phyloP scores from a whole-genome alignment of 2,888 invertebrate species.

The Nymphalis urticae region DNA sequence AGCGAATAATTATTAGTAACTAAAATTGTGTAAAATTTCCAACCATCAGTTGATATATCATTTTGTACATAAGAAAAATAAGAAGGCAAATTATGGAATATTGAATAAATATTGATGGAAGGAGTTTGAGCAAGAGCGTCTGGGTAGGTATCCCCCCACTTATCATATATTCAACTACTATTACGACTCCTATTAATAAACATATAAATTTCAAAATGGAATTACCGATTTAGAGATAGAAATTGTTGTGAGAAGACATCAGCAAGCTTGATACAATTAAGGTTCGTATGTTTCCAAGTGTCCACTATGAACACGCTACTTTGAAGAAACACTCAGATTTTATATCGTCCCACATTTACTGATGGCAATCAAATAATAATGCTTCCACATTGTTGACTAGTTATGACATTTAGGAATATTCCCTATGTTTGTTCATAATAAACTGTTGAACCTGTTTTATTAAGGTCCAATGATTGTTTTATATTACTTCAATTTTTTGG shows the following conservation, averaged over 20 bases:
- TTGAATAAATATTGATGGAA: too few relatives aligned
- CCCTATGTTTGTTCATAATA: constrained; percentile 5
- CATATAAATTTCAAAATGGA: too few relatives aligned
- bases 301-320: constrained; percentile 37
- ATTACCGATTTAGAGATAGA: too few relatives aligned
- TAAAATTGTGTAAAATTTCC: too few relatives aligned
- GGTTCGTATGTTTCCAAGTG: constrained; percentile 38
- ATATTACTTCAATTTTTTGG: not conserved
- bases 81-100: too few relatives aligned
- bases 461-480: not conserved
- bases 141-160: too few relatives aligned
- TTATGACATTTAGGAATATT: constrained; percentile 22
- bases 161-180: too few relatives aligned
- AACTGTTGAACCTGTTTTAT: not conserved
- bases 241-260: too few relatives aligned
- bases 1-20: not conserved
- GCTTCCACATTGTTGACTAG: constrained; percentile 36
- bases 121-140: too few relatives aligned
- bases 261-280: constrained; percentile 9
- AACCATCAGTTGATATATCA: too few relatives aligned
- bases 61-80: too few relatives aligned
- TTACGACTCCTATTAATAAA: too few relatives aligned
- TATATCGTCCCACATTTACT: constrained; percentile 50
- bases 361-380: constrained; percentile 49
- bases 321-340: constrained; percentile 44